Evolutionary conservation across 1,140 invertebrate species (phyloP), one percentile per base, ranked within the genome.

Genomic region (Aphis craccivora): DNA sequence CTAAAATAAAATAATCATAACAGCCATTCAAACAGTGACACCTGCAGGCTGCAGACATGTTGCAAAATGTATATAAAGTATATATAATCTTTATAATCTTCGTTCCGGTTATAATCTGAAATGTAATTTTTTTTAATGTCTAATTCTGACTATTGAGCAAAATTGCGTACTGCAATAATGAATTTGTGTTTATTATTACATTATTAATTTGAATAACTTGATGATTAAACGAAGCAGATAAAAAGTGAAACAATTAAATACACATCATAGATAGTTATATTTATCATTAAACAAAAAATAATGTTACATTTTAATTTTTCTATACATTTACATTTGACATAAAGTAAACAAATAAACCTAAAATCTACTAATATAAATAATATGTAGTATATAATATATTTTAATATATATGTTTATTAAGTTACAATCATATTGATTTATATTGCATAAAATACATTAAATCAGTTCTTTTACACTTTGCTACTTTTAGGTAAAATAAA

Each of bases 301-400:
- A 88, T 51, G n/a, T 89, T 53, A 89, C 14, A 89, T 53, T 89
- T 53, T 35, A 89, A 89, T 89, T 53, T 89, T 51, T 37, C 48
- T 89, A 89, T 89, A 89, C 87, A 89, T 89, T 23, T 53, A 89
- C 87, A 89, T 53, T 48, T 53, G 45, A 11, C 22, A 89, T 89
- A 53, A 23, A 53, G 53, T 89, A 89, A 20, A 89, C 35, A 37
- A 53, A 37, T 53, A 53, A 35, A 89, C 2, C 35, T 89, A 53
- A 89, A 37, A 53, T 89, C 48, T 76, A 76, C 18, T n/a, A 4
- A 53, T 53, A 89, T 53, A 89, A 9, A 23, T 23, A 48, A 45
- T 18, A 88, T 30, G 48, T 51, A 76, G 18, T n/a, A n/a, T 45
- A 45, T 45, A 45, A 45, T n/a, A 67, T 67, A n/a, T 67, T n/a